Percentiles rank a stretch among this genome's conserved stretches.
phyloP scores from a whole-genome alignment of 2,113 vertebrate species.

The Galeopterus variegatus region DNA sequence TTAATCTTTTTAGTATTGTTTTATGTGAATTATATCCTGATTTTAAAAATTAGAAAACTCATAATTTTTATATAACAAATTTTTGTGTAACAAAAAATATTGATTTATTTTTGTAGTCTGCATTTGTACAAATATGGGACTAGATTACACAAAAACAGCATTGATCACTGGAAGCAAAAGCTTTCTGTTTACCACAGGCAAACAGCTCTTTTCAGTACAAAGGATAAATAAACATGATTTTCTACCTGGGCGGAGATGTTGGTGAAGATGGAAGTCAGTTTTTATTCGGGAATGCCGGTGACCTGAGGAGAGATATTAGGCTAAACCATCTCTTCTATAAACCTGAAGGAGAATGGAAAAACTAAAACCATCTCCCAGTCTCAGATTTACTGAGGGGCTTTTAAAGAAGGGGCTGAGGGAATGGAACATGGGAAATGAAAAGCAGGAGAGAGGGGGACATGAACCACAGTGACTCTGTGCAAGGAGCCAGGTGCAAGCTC shows the following conservation, averaged over 20 bases:
- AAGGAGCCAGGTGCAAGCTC: too few relatives aligned
- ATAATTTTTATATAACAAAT: background rate
- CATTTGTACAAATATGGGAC: background rate
- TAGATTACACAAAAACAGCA: background rate
- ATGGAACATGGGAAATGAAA: too few relatives aligned
- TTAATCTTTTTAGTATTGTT: background rate
- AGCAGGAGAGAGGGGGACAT: too few relatives aligned
- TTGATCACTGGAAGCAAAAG: background rate
- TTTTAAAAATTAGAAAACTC: background rate
- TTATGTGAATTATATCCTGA: background rate
- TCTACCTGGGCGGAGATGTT: background rate
- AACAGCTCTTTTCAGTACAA: background rate
- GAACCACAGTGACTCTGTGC: too few relatives aligned
- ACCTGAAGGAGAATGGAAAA: too few relatives aligned
- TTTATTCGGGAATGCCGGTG: too few relatives aligned
- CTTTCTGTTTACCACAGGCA: background rate
- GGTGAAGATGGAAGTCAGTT: too few relatives aligned
- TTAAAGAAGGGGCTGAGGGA: too few relatives aligned
- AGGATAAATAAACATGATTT: background rate
- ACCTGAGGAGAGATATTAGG: too few relatives aligned
- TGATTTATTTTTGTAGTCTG: constrained; percentile 12
- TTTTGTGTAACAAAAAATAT: background rate
- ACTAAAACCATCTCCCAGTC: too few relatives aligned
- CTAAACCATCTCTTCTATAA: too few relatives aligned
- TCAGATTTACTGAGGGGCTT: too few relatives aligned